These are phyloP conservation scores for Pterocles orientalis DNA, from an alignment of 2,113 vertebrate genomes.

Conservation along the genomic window DNA sequence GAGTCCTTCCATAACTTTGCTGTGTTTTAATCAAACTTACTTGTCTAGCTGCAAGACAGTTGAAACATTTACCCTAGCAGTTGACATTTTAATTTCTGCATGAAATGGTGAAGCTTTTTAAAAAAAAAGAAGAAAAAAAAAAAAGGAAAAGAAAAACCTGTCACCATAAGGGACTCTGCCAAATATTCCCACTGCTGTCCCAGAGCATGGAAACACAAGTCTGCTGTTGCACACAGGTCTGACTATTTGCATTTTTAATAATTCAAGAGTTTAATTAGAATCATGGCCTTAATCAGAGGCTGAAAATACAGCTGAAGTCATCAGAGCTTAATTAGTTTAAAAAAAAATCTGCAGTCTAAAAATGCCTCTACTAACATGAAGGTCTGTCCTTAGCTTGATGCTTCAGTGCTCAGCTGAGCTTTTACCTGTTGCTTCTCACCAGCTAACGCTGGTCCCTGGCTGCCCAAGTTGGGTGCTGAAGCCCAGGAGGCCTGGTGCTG, in stretches of 20 bases:
- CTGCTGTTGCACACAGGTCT: constrained; percentile 53
- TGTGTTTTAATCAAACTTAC: constrained; percentile 20
- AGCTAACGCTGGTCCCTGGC: background rate
- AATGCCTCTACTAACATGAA: constrained; percentile 4
- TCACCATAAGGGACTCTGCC: background rate
- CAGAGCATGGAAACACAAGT: background rate
- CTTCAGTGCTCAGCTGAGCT: background rate
- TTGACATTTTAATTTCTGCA: background rate
- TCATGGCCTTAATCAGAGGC: constrained; percentile 74
- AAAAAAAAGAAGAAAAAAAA: background rate
- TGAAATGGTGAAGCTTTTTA: background rate
- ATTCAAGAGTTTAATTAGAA: constrained; percentile 78
- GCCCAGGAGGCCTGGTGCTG: background rate
- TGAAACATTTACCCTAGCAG: background rate
- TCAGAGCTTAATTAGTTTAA: constrained; percentile 75
- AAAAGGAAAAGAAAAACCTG: background rate
- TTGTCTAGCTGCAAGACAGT: background rate
- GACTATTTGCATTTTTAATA: constrained; percentile 77
- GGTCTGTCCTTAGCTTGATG: background rate
- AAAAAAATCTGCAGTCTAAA: background rate
- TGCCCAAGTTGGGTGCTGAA: background rate
- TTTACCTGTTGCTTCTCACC: background rate
- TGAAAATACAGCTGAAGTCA: constrained; percentile 76
- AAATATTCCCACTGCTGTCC: constrained; percentile 12
- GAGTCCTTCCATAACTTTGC: background rate